A percentile compares a stretch with the other conserved stretches of the same genome.
Conservation (phyloP, 1,140 invertebrate species). For the Polypedilum pembai region DNA sequence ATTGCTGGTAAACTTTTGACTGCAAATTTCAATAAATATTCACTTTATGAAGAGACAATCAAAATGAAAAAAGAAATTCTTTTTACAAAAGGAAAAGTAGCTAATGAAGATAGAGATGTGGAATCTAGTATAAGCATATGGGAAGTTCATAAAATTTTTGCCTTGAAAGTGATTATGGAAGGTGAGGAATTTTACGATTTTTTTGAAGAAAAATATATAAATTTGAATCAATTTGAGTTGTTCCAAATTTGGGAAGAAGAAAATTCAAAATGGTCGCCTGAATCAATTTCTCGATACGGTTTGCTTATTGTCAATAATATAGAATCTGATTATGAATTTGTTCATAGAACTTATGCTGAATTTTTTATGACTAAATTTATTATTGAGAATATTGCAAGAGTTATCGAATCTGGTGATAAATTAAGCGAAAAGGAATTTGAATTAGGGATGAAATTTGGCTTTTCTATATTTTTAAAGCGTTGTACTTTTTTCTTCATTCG, state of each 20-base stretch:
- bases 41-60: not conserved
- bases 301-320: not conserved
- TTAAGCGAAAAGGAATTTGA: not conserved
- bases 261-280: not conserved
- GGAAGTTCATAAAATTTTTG: not conserved
- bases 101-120: not conserved
- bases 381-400: not conserved
- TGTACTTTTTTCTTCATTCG: not conserved
- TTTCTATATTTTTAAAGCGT: not conserved
- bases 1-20: not conserved
- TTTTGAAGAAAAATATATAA: not conserved
- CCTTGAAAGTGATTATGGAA: not conserved
- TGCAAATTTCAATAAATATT: not conserved
- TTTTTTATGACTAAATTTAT: not conserved
- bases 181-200: too few species aligned
- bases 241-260: not conserved
- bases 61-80: not conserved
- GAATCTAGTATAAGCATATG: not conserved
- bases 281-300: not conserved
- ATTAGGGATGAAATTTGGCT: not conserved
- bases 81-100: not conserved
- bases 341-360: conserved; percentile 5
- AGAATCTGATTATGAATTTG: not conserved
- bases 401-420: not conserved
- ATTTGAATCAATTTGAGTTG: not conserved